These are phyloP conservation scores for Lindbergichthys nudifrons DNA, from an alignment of 2,797 vertebrate species.

Conservation along the genomic window DNA sequence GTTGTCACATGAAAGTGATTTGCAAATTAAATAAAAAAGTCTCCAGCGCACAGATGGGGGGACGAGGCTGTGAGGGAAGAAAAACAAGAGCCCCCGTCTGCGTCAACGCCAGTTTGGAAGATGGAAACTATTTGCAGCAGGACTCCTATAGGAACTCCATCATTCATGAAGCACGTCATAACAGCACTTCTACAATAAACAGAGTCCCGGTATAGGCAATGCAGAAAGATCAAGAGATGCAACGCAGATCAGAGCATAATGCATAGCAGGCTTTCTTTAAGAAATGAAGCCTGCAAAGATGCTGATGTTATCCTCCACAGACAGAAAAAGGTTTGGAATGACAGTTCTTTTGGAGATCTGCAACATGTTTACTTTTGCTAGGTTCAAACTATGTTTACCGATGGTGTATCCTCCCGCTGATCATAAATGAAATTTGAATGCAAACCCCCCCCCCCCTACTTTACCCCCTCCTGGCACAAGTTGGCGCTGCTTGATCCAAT, in stretches of 20 bases:
- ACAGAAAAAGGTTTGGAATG: neutral
- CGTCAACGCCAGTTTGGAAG: slow-evolving; percentile 26
- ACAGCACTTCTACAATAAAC: slow-evolving; percentile 57
- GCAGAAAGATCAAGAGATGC: slow-evolving; percentile 9
- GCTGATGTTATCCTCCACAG: neutral
- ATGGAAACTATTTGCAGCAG: slow-evolving; percentile 67
- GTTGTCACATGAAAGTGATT: slow-evolving; percentile 60
- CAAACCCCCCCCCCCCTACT: no score
- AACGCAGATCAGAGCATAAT: slow-evolving; percentile 36
- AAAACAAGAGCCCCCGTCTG: slow-evolving; percentile 33
- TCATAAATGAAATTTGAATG: no score
- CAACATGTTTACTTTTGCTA: neutral
- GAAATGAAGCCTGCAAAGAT: neutral
- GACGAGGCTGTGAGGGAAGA: slow-evolving; percentile 23
- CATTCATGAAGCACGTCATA: slow-evolving; percentile 50
- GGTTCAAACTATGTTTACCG: no score
- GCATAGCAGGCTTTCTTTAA: slow-evolving; percentile 21
- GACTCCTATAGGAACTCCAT: slow-evolving; percentile 56
- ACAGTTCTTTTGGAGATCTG: neutral
- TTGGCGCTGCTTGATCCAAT: no score
- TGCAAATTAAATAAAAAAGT: slow-evolving; percentile 69
- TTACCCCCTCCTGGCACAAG: no score
- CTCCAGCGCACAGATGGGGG: slow-evolving; percentile 50
- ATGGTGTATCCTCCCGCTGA: no score
- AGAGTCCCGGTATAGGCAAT: slow-evolving; percentile 14